Evolutionary conservation across 2,888 invertebrate species (phyloP).

Genomic region (Crioceris asparagi): DNA sequence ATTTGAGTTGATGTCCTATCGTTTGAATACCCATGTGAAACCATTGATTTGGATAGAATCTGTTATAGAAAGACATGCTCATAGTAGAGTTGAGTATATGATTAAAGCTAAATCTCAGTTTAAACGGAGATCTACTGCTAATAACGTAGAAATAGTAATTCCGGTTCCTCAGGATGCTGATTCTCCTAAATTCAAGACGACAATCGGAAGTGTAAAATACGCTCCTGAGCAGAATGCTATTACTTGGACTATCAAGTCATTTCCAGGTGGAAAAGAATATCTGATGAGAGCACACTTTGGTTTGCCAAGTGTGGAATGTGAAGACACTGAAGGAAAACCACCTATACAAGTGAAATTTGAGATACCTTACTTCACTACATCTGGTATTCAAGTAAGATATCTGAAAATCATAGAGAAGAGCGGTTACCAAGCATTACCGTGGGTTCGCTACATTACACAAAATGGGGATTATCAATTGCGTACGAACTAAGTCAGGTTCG

Average conservation of each 20-base stretch:
- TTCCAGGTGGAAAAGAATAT: constrained; percentile 97
- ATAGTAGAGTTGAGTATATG: constrained; percentile 97
- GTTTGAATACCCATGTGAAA: constrained; percentile 90
- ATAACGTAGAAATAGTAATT: constrained; percentile 96
- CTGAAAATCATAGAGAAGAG: constrained; percentile 98
- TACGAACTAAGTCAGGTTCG: constrained; percentile 84
- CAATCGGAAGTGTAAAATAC: constrained; percentile 90
- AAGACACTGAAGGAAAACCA: constrained; percentile 90
- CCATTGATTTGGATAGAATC: constrained; percentile 99
- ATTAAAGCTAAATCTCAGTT: constrained; percentile 98
- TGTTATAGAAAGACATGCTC: constrained; percentile 93
- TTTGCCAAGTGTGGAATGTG: constrained; percentile 88
- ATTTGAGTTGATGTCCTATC: constrained; percentile 97
- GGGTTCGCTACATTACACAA: constrained; percentile 99
- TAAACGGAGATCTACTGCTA: constrained; percentile 93
- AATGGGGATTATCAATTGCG: constrained; percentile 97
- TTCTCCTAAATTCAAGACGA: constrained; percentile 96
- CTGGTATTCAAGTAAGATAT: constrained; percentile 94
- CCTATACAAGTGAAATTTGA: constrained; percentile 99
- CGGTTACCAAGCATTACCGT: constrained; percentile 96
- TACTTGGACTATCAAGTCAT: constrained; percentile 95
- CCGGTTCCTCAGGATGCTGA: constrained; percentile 96
- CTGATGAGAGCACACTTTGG: constrained; percentile 98
- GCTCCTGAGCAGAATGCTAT: constrained; percentile 95
- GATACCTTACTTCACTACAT: constrained; percentile 97